These are phyloP conservation scores for Scarus forsteni DNA, from an alignment of 2,797 vertebrate species.

Conservation along the genomic window DNA sequence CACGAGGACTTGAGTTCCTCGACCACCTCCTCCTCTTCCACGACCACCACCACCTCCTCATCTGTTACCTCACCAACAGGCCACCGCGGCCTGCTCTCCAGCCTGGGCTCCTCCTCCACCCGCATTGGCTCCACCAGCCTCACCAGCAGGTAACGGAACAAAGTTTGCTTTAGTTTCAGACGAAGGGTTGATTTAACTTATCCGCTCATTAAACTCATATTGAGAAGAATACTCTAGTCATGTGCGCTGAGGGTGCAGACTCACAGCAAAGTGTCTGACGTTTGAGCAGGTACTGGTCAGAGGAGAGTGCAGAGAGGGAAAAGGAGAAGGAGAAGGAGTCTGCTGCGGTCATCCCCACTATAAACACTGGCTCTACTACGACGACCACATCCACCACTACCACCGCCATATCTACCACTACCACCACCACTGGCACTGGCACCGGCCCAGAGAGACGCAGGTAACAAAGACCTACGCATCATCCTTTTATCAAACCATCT, in stretches of 20 bases:
- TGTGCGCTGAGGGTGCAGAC: too few species aligned
- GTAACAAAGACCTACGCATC: constrained; percentile 63
- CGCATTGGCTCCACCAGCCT: constrained; percentile 91
- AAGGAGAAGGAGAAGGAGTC: constrained; percentile 94
- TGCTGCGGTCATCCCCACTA: constrained; percentile 93
- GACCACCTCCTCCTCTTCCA: constrained; percentile 87
- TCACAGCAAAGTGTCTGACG: not conserved
- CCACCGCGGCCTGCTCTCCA: constrained; percentile 89
- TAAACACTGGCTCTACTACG: constrained; percentile 94
- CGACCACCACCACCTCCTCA: constrained; percentile 86
- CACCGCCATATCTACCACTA: constrained; percentile 81
- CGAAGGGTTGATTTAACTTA: too few species aligned
- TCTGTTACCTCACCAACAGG: constrained; percentile 96
- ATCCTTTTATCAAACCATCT: too few species aligned
- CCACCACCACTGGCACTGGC: constrained; percentile 91
- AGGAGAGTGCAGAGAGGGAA: constrained; percentile 95
- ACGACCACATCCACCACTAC: constrained; percentile 82
- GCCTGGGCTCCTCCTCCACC: constrained; percentile 87
- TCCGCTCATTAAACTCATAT: too few species aligned
- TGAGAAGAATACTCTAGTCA: not conserved
- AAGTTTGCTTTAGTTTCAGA: too few species aligned
- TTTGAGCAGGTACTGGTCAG: constrained; percentile 93
- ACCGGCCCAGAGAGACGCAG: constrained; percentile 95
- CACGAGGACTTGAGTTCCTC: constrained; percentile 93
- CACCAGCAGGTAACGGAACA: constrained; percentile 89